Evolutionary conservation across 2,113 vertebrate species (phyloP), one percentile per base, ranked within the genome.

Genomic region (Heterochromis multidens): DNA sequence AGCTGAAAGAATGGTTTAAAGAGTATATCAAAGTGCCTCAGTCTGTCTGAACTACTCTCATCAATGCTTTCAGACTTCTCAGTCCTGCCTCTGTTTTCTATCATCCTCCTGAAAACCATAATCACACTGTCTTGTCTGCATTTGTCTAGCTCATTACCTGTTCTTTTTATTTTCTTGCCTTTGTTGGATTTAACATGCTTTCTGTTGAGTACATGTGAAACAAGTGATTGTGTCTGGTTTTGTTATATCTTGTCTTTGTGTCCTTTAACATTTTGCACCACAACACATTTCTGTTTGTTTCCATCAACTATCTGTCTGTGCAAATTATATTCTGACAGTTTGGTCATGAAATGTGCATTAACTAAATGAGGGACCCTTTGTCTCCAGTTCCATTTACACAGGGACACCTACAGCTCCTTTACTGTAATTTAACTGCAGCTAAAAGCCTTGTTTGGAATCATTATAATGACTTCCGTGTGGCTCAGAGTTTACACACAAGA

Each of bases 381-480:
- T 58, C 31, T 63, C 35, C 77, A 17, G 17, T 82, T 81, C 37
- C 56, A 83, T 83, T 74, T 78, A 57, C 77, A 46, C 37, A 60
- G 37, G 74, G 31, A 65, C 67, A 83, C 57, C 80, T 84, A 61
- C 11, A 79, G 62, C 62, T 77, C 33, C 80, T 87, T 87, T 67
- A 63, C 78, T 89, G 80, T 80, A 79, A 88, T 85, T 72, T 77
- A 79, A 78, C 78, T 52, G 59, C 9, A 23, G 80, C 87, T 81
- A 77, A 90, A 91, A 85, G 77, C 62, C 77, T 77, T 72, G 67
- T 88, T 89, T 90, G 19, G 52, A 81, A 72, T 83, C 29, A 81
- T 86, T 77, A 54, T 81, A 78, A 91, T 83, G 82, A 78, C 59
- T 83, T 72, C 13, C 16, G 59, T 21, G 19, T 9, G 49, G 43